Conservation (phyloP, 2,113 vertebrate species). For the Lucifuga dentata region DNA sequence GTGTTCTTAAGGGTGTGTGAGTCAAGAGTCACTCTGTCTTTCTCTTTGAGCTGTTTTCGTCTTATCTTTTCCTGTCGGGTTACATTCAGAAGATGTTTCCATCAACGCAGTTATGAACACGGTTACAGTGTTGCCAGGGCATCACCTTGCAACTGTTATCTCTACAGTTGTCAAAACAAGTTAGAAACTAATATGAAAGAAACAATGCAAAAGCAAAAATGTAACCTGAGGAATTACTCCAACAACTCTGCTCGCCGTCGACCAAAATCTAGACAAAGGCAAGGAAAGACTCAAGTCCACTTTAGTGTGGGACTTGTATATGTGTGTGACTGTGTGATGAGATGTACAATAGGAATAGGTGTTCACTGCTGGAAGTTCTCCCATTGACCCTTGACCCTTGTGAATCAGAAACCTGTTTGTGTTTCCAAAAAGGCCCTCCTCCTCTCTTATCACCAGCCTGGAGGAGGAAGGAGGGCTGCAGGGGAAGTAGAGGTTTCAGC, state of each 20-base stretch:
- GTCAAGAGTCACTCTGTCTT: conserved; percentile 28
- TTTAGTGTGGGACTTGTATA: conserved; percentile 17
- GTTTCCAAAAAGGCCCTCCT: conserved; percentile 64
- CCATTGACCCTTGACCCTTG: conserved; percentile 58
- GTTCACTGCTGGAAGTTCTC: conserved; percentile 58
- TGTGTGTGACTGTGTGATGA: conserved; percentile 20
- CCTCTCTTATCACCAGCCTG: conserved; percentile 68
- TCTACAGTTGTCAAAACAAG: conserved; percentile 26
- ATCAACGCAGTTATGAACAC: background rate
- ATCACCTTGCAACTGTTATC: background rate
- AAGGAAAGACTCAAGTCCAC: conserved; percentile 15
- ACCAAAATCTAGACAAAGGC: background rate
- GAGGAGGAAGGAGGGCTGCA: conserved; percentile 24
- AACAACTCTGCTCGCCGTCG: background rate
- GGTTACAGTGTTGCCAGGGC: background rate
- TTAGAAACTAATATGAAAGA: conserved; percentile 14
- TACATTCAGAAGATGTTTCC: conserved; percentile 72
- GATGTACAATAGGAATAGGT: conserved; percentile 25
- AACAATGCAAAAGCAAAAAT: background rate
- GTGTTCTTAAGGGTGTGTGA: conserved; percentile 37
- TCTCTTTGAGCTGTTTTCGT: conserved; percentile 12
- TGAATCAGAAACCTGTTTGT: conserved; percentile 73
- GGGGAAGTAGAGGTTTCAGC: conserved; percentile 61
- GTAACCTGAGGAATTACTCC: background rate
- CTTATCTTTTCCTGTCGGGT: conserved; percentile 64